phyloP scores from a whole-genome alignment of 1,140 invertebrate genomes.

The Anthonomus grandis region DNA sequence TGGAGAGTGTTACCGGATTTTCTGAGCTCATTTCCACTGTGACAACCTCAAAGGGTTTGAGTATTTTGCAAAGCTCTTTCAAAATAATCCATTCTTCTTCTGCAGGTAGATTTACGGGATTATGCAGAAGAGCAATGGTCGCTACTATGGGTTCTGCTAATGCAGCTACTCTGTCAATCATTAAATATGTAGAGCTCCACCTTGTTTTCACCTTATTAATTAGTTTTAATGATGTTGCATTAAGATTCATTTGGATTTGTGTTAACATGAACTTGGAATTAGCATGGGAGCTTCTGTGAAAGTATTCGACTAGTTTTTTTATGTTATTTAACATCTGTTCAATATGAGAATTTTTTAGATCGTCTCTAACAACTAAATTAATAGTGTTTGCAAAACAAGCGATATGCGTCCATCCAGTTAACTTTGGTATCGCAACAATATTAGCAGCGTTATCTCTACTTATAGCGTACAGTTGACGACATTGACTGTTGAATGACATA shows the following conservation, averaged over 20 bases:
- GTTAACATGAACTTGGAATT: slow-evolving; percentile 3
- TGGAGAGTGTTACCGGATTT: slow-evolving; percentile 13
- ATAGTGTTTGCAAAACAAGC: slow-evolving; percentile 10
- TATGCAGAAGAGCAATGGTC: slow-evolving; percentile 6
- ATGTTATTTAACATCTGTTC: background rate
- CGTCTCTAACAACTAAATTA: slow-evolving; percentile 16
- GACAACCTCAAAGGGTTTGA: slow-evolving; percentile 25
- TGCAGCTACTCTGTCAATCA: slow-evolving; percentile 22
- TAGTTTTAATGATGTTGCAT: slow-evolving; percentile 13
- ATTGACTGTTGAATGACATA: too few species aligned
- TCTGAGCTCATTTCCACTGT: slow-evolving; percentile 15
- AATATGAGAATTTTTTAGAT: background rate
- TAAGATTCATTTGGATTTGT: slow-evolving; percentile 13
- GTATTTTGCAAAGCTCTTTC: slow-evolving; percentile 10
- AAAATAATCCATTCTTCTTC: slow-evolving; percentile 16
- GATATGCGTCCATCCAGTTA: slow-evolving; percentile 5
- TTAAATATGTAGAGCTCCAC: slow-evolving; percentile 23
- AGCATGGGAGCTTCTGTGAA: slow-evolving; percentile 9
- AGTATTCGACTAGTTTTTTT: slow-evolving; percentile 7
- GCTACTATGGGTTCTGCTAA: slow-evolving; percentile 16
- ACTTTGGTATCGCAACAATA: slow-evolving; percentile 3
- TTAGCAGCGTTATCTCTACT: slow-evolving; percentile 4
- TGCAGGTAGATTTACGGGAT: slow-evolving; percentile 1
- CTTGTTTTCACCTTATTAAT: slow-evolving; percentile 8
- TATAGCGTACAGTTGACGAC: slow-evolving; percentile 6